A percentile compares a stretch with the other conserved stretches of the same genome.
phyloP scores from a whole-genome alignment of 2,888 invertebrate genomes.

The Agrochola macilenta region DNA sequence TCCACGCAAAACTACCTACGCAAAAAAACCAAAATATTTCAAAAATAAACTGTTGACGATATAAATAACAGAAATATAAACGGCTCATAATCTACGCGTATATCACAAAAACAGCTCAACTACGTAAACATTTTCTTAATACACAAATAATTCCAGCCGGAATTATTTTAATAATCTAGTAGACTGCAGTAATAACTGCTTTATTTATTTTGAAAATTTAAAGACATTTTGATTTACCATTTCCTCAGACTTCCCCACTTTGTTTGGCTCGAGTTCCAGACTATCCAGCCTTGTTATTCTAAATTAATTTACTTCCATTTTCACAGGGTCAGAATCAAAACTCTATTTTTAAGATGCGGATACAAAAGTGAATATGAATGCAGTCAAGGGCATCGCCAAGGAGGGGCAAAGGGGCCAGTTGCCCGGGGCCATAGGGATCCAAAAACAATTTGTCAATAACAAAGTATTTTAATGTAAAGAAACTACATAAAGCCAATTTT shows the following conservation, averaged over 20 bases:
- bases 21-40: constrained; percentile 27
- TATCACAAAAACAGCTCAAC: constrained; percentile 5
- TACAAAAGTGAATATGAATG: neutral
- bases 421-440: too few relatives aligned
- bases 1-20: constrained; percentile 17
- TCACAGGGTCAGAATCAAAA: neutral
- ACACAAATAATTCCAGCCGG: constrained; percentile 5
- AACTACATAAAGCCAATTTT: too few relatives aligned
- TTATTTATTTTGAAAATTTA: neutral
- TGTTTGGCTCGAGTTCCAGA: neutral
- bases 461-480: too few relatives aligned
- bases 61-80: constrained; percentile 41
- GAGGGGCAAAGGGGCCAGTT: too few relatives aligned
- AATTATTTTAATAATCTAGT: constrained; percentile 5
- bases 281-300: neutral
- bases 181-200: neutral
- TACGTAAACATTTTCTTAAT: constrained; percentile 23
- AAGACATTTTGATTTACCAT: constrained; percentile 1
- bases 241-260: neutral
- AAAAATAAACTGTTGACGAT: constrained; percentile 46
- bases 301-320: neutral
- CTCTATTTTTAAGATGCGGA: neutral
- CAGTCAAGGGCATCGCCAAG: too few relatives aligned
- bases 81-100: constrained; percentile 8
- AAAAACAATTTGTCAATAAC: too few relatives aligned